These are phyloP conservation scores for Pocillopora verrucosa DNA, from an alignment of 64 coral and sea anemone genomes.

Conservation along the genomic window DNA sequence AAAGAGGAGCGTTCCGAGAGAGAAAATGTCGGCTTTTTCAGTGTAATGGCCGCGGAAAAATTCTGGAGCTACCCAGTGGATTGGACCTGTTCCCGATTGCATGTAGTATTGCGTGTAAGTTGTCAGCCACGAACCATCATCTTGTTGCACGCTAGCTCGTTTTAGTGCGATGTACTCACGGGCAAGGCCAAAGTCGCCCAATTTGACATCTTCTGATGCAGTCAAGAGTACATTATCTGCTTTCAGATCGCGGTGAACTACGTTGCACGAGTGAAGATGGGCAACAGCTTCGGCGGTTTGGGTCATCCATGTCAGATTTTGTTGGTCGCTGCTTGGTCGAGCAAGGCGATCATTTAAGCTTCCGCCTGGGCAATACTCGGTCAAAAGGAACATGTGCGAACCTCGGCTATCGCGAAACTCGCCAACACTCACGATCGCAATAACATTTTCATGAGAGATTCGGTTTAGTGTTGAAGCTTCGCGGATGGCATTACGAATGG, in stretches of 20 bases:
- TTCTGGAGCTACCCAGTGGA: conserved; percentile 74
- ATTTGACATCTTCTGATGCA: conserved; percentile 59
- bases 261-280: conserved; percentile 53
- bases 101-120: conserved; percentile 54
- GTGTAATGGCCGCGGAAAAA: conserved; percentile 44
- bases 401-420: not conserved
- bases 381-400: conserved; percentile 36
- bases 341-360: conserved; percentile 40
- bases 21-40: conserved; percentile 78
- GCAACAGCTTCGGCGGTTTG: conserved; percentile 57
- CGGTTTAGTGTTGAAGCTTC: conserved; percentile 19
- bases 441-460: conserved; percentile 42
- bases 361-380: conserved; percentile 61
- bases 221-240: conserved; percentile 78
- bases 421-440: not conserved
- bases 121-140: not conserved
- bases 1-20: conserved; percentile 60
- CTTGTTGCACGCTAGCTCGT: not conserved
- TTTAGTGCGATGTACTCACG: conserved; percentile 53
- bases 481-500: conserved; percentile 26
- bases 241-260: conserved; percentile 64
- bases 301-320: conserved; percentile 69
- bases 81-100: conserved; percentile 41
- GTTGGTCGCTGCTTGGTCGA: conserved; percentile 35
- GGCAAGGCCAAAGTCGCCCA: conserved; percentile 80